A percentile compares a stretch with the other conserved stretches of the same genome.
Conservation (phyloP, 2,113 vertebrate species). For the Athene noctua region DNA sequence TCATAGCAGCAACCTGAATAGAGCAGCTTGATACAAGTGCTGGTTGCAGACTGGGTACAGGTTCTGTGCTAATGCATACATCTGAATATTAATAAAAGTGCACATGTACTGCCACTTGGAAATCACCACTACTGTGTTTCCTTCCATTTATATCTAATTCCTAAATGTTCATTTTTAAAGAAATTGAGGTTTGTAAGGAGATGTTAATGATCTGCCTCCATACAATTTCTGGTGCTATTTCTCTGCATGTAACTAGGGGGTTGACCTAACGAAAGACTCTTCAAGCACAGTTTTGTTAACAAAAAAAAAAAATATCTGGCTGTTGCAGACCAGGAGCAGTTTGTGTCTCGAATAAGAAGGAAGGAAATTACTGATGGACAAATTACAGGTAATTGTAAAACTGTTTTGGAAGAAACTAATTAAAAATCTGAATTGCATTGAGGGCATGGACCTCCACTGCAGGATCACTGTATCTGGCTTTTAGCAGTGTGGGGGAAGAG, state of each 20-base stretch:
- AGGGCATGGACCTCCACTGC: not conserved
- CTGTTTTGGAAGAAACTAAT: constrained; percentile 1
- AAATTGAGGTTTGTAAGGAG: not conserved
- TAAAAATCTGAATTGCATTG: not conserved
- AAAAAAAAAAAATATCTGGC: not conserved
- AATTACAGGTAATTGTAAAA: constrained; percentile 28
- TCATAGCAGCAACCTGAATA: constrained; percentile 77
- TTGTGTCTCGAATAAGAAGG: constrained; percentile 5
- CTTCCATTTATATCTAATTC: not conserved
- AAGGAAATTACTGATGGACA: constrained; percentile 12
- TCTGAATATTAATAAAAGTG: constrained; percentile 22
- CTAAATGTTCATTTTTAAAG: not conserved
- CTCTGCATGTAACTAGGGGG: not conserved
- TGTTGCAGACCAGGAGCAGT: not conserved
- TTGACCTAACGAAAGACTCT: not conserved
- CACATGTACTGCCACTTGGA: not conserved
- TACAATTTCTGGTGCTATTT: not conserved
- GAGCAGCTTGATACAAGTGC: constrained; percentile 37
- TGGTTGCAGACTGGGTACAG: not conserved
- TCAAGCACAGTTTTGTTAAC: constrained; percentile 9
- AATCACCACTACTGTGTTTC: not conserved
- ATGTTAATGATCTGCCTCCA: not conserved
- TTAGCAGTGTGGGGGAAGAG: not conserved
- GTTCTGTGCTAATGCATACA: not conserved
- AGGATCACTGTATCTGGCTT: not conserved